Base-by-base conservation (phyloP, 2,888 invertebrate species). In the Tryphoninae sp. region DNA sequence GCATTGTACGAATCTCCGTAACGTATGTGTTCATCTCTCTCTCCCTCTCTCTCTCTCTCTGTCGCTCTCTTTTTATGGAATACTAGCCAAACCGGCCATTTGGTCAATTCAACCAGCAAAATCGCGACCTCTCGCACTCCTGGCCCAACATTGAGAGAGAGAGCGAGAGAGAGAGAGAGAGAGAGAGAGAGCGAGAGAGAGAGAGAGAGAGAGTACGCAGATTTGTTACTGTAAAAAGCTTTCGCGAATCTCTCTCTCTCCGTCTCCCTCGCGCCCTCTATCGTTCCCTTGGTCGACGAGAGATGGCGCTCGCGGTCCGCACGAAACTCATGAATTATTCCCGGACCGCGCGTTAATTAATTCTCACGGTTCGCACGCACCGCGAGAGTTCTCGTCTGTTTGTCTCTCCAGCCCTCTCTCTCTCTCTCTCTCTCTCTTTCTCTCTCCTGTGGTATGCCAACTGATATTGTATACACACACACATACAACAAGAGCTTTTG, bases 281-380 rank as follows among this genome's bases (percentile, higher is more conserved):
- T 69, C 58, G 1, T 49, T 59, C 33, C 22, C 59, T 51, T 45
- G 45, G 26, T 16, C 2, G 22, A 13, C 33, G 68, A 61, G 59
- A 67, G 76, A 59, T 33, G 23, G 33, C 51, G 69, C 55, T 53
- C 33, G 23, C 62, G 22, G 59, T 65, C 61, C 67, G 68, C 77
- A 62, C 72, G 58, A 82, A 80, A 79, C 82, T 82, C 82, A 82
- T 82, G 82, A 79, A 82, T 82, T 82, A 82, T 82, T 82, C 82
- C 74, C 64, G 71, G 65, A 78, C 80, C 78, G 74, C 83, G 83
- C 80, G 83, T 83, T 83, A 83, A 83, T 80, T 81, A 81, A 83
- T 83, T 81, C 81, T 83, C 83, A 80, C 81, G 83, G 77, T 80
- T 81, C 74, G 81, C 81, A 81, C 83, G 82, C 83, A 78, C 78